Base-by-base conservation (phyloP, 2,113 vertebrate genomes). In the Dicentrarchus labrax region DNA sequence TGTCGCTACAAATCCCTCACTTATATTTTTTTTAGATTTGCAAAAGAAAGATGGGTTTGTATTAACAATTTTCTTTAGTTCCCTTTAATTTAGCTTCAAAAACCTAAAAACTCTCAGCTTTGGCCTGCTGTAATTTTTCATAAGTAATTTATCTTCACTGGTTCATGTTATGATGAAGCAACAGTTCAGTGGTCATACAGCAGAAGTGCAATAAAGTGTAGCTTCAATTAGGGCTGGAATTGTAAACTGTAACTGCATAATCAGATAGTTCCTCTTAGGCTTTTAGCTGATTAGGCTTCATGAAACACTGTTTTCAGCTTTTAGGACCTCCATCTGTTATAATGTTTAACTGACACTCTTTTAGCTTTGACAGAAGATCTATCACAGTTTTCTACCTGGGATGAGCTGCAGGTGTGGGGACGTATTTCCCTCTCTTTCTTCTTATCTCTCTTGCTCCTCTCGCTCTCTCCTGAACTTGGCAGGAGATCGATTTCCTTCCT, bases 401-500 rank as follows among this genome's bases (percentile, higher is more conserved):
- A 92, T 82, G 88, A 86, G 48, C 84, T 81, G 91, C 88, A 92
- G 93, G 89, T 85, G 86, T 78, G 61, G 67, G 83, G 60, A 79
- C 36, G 22, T 16, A 15, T 83, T 64, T 61, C 76, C 67, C 79
- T 69, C 72, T 73, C 56, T 47, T 61, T 80, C 83, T 71, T 59
- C 74, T 75, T 59, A 56, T 82, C 88, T 75, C 73, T 79, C 70
- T 43, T 7, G 22, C 88, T 86, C 72, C 48, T 59, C 75, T 72
- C 30, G 39, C 72, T 88, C 87, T 71, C 74, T 50, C 86, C 75
- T 64, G 77, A 87, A 87, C 83, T 78, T 94, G 93, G 91, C 91
- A 91, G 90, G 85, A 91, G 89, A 93, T 94, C 93, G 88, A 93
- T 94, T 93, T 92, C 77, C 81, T 88, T 93, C 91, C 91, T 71